Evolutionary conservation across 2,888 invertebrate genomes (phyloP).

Genomic region (Nezara viridula): DNA sequence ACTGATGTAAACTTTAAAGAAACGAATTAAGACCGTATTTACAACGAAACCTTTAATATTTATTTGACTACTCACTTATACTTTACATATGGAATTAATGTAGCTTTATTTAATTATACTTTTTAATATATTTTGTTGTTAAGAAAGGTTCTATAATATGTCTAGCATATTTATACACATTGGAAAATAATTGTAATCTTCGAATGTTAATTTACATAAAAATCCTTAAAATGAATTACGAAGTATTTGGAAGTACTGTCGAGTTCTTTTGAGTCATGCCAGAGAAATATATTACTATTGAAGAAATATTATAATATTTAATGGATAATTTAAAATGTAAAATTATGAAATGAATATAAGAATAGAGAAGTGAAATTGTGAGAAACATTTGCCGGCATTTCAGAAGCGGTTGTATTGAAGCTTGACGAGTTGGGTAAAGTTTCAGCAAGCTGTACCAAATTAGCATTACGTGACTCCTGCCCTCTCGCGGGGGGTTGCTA

Average conservation of each 20-base stretch:
- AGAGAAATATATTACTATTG: background rate
- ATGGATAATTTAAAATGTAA: background rate
- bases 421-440: slow-evolving; percentile 49
- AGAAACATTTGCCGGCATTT: background rate
- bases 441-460: slow-evolving; percentile 45
- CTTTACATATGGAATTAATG: background rate
- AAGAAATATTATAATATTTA: background rate
- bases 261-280: no score
- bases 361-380: slow-evolving; percentile 13
- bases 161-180: no score
- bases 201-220: no score
- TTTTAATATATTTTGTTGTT: no score
- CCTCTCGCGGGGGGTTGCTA: background rate
- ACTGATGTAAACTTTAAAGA: background rate
- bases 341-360: background rate
- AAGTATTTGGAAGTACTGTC: no score
- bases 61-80: background rate
- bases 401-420: background rate
- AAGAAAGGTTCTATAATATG: no score
- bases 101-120: no score
- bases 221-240: no score
- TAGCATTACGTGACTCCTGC: slow-evolving; percentile 54
- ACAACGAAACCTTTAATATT: background rate
- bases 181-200: no score
- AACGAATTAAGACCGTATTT: background rate